Evolutionary conservation across 2,797 vertebrate species (phyloP).

Genomic region (Scolopax bukidnonensis): DNA sequence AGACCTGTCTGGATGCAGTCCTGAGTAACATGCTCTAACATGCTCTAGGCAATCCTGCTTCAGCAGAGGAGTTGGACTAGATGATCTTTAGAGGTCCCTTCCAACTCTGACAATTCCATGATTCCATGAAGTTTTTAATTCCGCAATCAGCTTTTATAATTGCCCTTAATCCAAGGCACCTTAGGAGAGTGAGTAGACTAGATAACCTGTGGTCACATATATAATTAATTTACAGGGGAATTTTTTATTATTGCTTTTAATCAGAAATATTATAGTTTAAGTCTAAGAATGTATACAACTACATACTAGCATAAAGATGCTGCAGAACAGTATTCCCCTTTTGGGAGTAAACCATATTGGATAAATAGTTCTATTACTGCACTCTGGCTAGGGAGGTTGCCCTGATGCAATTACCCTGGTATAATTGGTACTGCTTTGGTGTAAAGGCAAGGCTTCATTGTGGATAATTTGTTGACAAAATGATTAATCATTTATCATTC

Average conservation of each 20-base stretch:
- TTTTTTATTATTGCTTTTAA: not conserved
- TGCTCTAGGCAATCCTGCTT: too few relatives aligned
- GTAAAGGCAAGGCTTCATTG: slow-evolving; percentile 51
- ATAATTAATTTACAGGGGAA: not conserved
- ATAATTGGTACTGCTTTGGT: slow-evolving; percentile 64
- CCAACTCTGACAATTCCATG: too few relatives aligned
- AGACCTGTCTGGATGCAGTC: too few relatives aligned
- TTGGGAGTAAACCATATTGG: slow-evolving; percentile 56
- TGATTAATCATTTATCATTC: slow-evolving; percentile 68
- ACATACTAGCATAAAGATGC: not conserved
- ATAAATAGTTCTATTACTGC: slow-evolving; percentile 55
- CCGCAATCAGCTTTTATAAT: not conserved
- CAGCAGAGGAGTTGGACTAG: too few relatives aligned
- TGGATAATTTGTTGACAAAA: slow-evolving; percentile 71
- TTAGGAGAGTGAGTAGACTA: not conserved
- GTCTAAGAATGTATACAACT: not conserved
- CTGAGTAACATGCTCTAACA: too few relatives aligned
- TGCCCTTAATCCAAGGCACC: not conserved
- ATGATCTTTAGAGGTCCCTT: too few relatives aligned
- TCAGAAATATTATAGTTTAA: not conserved
- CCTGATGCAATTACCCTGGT: slow-evolving; percentile 53
- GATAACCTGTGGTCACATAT: not conserved
- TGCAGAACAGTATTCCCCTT: slow-evolving; percentile 21
- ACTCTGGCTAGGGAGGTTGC: slow-evolving; percentile 36
- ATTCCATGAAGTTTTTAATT: not conserved